Conservation (phyloP, 2,113 vertebrate genomes). For the Chloebia gouldiae region DNA sequence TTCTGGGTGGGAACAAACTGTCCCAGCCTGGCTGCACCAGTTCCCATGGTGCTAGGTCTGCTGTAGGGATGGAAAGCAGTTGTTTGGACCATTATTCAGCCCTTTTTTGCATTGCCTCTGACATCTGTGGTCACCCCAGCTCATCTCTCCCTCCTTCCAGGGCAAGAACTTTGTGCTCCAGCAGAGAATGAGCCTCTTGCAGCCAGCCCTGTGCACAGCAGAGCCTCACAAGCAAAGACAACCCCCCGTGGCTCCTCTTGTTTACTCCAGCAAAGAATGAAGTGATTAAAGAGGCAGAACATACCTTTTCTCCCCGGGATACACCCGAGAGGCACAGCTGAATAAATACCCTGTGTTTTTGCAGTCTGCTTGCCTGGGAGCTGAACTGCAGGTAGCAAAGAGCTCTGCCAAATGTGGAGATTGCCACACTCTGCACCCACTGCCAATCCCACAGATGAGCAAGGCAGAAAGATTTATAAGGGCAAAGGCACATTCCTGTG, state of each 20-base stretch:
- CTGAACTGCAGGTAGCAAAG: constrained; percentile 28
- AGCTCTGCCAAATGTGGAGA: neutral
- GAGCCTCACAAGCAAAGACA: constrained; percentile 16
- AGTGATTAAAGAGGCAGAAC: constrained; percentile 89
- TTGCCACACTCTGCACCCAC: neutral
- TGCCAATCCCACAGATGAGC: neutral
- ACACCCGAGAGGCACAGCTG: constrained; percentile 80
- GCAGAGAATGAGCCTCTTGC: neutral
- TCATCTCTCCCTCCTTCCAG: neutral
- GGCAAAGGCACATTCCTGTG: neutral
- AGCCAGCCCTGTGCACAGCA: neutral
- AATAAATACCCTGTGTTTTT: constrained; percentile 81
- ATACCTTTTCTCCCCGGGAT: constrained; percentile 81
- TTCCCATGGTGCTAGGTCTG: neutral
- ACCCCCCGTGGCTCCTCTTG: constrained; percentile 71
- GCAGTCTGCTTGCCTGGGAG: constrained; percentile 25
- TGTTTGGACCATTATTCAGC: neutral
- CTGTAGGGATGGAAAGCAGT: neutral
- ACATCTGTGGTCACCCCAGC: neutral
- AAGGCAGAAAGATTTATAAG: neutral
- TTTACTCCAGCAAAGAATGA: constrained; percentile 80
- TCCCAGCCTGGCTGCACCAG: no score
- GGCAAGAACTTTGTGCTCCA: neutral
- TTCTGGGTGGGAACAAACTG: neutral
- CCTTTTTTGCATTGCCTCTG: neutral